phyloP scores from a whole-genome alignment of 2,888 invertebrate species.

The Neria commutata region DNA sequence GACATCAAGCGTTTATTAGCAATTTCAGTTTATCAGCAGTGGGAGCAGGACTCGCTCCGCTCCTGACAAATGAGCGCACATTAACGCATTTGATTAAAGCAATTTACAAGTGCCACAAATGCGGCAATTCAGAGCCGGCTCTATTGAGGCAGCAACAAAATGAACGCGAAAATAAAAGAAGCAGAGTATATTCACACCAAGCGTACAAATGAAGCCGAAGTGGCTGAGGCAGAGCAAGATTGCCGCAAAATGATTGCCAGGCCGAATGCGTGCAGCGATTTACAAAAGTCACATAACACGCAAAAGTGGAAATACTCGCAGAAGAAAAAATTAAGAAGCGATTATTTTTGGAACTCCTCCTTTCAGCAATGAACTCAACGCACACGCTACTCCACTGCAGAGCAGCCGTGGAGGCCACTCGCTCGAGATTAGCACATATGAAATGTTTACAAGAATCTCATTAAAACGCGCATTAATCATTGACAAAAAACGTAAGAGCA shows the following conservation, averaged over 20 bases:
- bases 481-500: conserved; percentile 26
- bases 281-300: background rate
- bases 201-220: too few species aligned
- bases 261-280: background rate
- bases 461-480: conserved; percentile 58
- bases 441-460: conserved; percentile 56
- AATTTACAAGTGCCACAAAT: conserved; percentile 22
- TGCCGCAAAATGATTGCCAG: too few species aligned
- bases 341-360: conserved; percentile 44
- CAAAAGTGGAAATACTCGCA: background rate
- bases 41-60: too few species aligned
- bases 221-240: too few species aligned
- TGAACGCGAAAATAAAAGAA: conserved; percentile 25
- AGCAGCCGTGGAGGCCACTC: conserved; percentile 29
- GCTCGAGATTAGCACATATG: conserved; percentile 16
- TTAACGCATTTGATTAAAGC: conserved; percentile 23
- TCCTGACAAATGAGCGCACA: conserved; percentile 22
- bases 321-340: conserved; percentile 49
- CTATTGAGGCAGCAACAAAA: conserved; percentile 2
- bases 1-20: too few species aligned
- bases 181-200: background rate
- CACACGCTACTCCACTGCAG: conserved; percentile 25
- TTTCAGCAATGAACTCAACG: conserved; percentile 38
- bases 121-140: too few species aligned
- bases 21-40: too few species aligned